A percentile compares a stretch with the other conserved stretches of the same genome.
These are phyloP conservation scores for Anabas testudineus DNA, from an alignment of 2,797 vertebrate genomes.

Conservation along the genomic window DNA sequence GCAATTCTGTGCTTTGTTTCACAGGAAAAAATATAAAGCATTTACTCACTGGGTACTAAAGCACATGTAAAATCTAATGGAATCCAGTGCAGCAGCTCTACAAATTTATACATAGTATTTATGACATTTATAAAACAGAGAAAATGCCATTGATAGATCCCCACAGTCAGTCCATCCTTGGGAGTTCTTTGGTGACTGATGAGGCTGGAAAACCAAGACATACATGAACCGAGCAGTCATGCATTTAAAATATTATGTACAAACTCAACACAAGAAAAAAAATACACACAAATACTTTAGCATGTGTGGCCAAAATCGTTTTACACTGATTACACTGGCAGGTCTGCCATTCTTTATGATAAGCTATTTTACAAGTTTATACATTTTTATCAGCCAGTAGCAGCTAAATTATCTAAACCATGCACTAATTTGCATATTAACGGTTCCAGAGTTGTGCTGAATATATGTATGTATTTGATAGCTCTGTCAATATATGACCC, in stretches of 20 bases:
- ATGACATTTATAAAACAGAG: background rate
- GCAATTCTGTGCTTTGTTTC: background rate
- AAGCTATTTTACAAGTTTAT: background rate
- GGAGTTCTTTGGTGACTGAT: background rate
- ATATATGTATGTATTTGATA: background rate
- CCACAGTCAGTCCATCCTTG: background rate
- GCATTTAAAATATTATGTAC: constrained; percentile 5
- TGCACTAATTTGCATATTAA: background rate
- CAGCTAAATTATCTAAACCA: background rate
- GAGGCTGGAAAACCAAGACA: constrained; percentile 46
- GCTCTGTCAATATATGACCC: background rate
- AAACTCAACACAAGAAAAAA: background rate
- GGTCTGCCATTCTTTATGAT: background rate
- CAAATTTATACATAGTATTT: background rate
- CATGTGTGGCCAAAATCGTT: background rate
- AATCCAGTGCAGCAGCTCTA: no score
- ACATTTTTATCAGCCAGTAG: background rate
- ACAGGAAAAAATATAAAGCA: background rate
- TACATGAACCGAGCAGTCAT: background rate
- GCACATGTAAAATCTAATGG: no score
- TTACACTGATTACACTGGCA: no score
- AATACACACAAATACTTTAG: background rate
- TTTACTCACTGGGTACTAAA: no score
- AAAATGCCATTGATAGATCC: background rate
- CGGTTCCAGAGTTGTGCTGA: background rate